Evolutionary conservation across 2,888 invertebrate species (phyloP), one percentile per base, ranked within the genome.

Genomic region (Adelognathus sp.): DNA sequence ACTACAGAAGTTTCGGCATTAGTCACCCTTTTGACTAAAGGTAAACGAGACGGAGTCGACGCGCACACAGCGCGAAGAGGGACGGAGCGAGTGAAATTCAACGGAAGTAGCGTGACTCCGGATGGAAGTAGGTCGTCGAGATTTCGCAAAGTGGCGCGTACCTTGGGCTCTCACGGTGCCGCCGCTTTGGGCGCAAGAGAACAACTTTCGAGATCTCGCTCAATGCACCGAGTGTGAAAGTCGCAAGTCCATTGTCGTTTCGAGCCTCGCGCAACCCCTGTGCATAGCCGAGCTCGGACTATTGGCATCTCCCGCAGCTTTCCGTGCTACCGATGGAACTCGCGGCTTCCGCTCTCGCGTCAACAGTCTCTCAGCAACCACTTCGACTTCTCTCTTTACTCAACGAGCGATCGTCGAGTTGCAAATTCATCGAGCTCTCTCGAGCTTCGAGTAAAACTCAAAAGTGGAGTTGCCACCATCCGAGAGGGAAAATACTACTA

Each of bases 191-290:
- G 41, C 72, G 75, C 61, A 33, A 76, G 75, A 58, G 63, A 76
- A 66, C 74, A 71, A 79, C 56, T 79, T 79, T 76, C 50, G 69
- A 77, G 72, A 73, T 39, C 72, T 61, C 67, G 72, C 46, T 31
- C 46, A 58, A 50, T 24, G 50, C 67, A 21, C 24, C 54, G 16
- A 21, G 16, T 50, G 54, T 63, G 56, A 69, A 69, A 72, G 56
- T 76, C 67, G 56, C 21, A 73, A 70, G 58, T 72, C 56, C 31
- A 58, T 72, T 67, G 71, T 72, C 71, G 39, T 54, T 67, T 52
- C 44, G 39, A 9, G 36, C n/a, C 29, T 50, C 36, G 29, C 44
- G 60, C 36, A 50, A 71, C n/a, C 31, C 50, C 31, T 41, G 31
- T 27, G 56, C 16, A 50, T 27, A 16, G 33, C 61, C 16, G 52